Percentiles rank a stretch among this genome's conserved stretches.
phyloP scores from a whole-genome alignment of 2,888 invertebrate species.

The Electrophaes corylata region DNA sequence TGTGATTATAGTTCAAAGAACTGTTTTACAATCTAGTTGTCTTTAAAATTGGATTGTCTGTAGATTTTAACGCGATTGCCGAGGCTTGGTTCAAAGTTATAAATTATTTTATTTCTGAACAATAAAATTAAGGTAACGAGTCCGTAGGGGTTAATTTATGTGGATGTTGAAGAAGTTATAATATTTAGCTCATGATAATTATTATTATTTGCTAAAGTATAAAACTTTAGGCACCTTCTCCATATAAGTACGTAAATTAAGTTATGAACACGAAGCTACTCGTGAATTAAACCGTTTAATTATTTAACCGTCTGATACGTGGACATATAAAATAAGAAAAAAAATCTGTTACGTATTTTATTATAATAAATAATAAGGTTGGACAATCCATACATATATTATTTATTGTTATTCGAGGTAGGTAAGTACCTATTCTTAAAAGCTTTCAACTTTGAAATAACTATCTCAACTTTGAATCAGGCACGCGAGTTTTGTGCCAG shows the following conservation, averaged over 20 bases:
- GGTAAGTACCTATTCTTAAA: not conserved
- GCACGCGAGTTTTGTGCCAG: conserved; percentile 38
- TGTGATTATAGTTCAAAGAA: too few species aligned
- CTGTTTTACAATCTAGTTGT: not conserved
- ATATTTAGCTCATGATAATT: conserved; percentile 12
- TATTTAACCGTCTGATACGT: too few species aligned
- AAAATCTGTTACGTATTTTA: too few species aligned
- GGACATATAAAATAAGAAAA: too few species aligned
- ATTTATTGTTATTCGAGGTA: too few species aligned
- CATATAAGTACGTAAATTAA: not conserved
- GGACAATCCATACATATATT: too few species aligned
- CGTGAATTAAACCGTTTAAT: not conserved
- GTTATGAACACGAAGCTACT: not conserved
- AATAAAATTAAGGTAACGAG: conserved; percentile 26
- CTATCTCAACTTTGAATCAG: conserved; percentile 36
- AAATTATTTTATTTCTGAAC: conserved; percentile 22
- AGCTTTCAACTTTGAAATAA: conserved; percentile 27
- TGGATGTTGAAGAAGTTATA: conserved; percentile 10
- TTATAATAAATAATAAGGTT: too few species aligned
- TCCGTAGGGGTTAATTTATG: conserved; percentile 17
- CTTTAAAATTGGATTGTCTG: conserved; percentile 11
- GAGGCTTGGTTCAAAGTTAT: conserved; percentile 16
- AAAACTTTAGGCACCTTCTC: not conserved
- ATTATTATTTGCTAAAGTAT: conserved; percentile 5
- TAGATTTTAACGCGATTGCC: conserved; percentile 8